Conservation (phyloP, 2,888 invertebrate genomes). For the Amblyteles armatorius region DNA sequence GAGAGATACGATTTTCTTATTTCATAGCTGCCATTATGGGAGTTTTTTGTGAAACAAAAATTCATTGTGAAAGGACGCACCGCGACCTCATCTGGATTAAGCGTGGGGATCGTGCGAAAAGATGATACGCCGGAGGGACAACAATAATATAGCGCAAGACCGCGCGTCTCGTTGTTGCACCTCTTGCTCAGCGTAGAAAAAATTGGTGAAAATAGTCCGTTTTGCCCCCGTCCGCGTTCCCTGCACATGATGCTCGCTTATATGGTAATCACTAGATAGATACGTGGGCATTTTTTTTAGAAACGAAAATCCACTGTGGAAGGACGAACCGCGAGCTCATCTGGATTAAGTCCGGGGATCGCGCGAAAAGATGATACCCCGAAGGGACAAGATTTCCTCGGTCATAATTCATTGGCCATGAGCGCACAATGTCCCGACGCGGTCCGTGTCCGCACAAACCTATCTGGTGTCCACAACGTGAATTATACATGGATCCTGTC, state of each 20-base stretch:
- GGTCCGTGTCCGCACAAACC: not conserved
- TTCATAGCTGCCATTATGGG: conserved; percentile 17
- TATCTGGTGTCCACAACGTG: conserved; percentile 9
- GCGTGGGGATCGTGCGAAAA: conserved; percentile 32
- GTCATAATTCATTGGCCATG: conserved; percentile 54
- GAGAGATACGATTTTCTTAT: conserved; percentile 20
- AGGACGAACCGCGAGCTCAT: too few species aligned
- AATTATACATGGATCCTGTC: conserved; percentile 46
- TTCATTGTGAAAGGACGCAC: not conserved
- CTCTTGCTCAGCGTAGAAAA: too few species aligned
- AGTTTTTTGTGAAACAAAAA: not conserved
- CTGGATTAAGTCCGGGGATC: not conserved
- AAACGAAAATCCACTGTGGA: too few species aligned
- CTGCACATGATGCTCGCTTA: too few species aligned
- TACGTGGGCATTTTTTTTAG: not conserved
- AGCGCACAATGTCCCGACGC: conserved; percentile 4
- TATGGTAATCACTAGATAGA: too few species aligned
- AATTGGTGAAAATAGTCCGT: too few species aligned
- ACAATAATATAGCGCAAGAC: too few species aligned
- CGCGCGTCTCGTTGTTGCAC: too few species aligned
- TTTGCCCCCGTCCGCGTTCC: too few species aligned
- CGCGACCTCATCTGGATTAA: too few species aligned
- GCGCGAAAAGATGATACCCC: conserved; percentile 28
- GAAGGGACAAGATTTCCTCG: conserved; percentile 25
- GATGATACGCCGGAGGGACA: not conserved